Evolutionary conservation across 2,888 invertebrate species (phyloP).

Genomic region (Plebejus anna): DNA sequence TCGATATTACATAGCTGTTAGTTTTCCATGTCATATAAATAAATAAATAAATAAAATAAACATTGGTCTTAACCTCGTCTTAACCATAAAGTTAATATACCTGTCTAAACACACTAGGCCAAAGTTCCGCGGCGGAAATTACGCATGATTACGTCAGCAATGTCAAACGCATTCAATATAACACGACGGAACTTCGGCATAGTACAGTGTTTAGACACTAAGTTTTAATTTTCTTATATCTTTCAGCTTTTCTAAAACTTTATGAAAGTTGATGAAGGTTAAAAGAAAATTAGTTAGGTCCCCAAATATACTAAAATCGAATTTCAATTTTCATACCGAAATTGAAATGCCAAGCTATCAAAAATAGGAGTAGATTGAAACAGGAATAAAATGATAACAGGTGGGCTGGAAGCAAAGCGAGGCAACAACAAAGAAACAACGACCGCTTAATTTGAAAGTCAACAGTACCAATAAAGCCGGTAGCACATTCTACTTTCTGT

Average conservation of each 20-base stretch:
- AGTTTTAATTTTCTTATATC: no score
- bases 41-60: no score
- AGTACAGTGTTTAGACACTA: no score
- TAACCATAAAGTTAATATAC: no score
- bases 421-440: constrained; percentile 32
- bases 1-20: no score
- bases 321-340: constrained; percentile 38
- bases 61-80: no score
- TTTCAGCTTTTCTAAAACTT: not conserved
- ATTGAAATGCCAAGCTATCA: constrained; percentile 42
- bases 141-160: no score
- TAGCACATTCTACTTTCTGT: not conserved
- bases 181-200: no score
- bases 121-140: no score
- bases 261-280: not conserved
- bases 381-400: constrained; percentile 37
- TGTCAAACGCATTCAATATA: no score
- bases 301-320: constrained; percentile 32
- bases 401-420: constrained; percentile 31
- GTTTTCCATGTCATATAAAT: no score
- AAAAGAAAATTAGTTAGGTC: not conserved
- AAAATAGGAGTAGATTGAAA: constrained; percentile 36
- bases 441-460: constrained; percentile 32
- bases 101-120: no score
- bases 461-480: constrained; percentile 4